phyloP scores from a whole-genome alignment of 1,140 invertebrate species.

The Drosophila gunungcola region DNA sequence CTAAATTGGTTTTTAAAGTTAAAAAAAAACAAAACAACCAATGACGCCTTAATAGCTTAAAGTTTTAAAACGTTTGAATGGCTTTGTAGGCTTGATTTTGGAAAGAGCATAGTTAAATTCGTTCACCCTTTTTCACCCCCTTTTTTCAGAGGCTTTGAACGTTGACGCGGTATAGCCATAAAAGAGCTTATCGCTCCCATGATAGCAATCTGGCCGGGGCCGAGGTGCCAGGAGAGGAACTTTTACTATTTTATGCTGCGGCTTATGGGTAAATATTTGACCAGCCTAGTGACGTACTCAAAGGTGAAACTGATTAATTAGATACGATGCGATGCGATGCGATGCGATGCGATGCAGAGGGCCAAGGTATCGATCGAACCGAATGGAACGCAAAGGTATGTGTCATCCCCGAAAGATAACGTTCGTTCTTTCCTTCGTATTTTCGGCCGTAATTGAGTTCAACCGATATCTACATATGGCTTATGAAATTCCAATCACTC shows the following conservation, averaged over 20 bases:
- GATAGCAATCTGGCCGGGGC: constrained; percentile 42
- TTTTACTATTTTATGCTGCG: constrained; percentile 44
- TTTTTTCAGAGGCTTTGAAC: constrained; percentile 8
- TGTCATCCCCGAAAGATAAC: constrained; percentile 38
- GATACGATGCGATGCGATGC: constrained; percentile 23
- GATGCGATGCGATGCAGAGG: too few relatives aligned
- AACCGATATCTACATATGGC: constrained; percentile 4
- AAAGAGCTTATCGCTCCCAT: constrained; percentile 58
- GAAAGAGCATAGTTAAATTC: constrained; percentile 14
- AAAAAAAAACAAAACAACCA: too few relatives aligned
- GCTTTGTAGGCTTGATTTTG: neutral
- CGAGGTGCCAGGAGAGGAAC: constrained; percentile 3
- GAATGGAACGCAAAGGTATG: constrained; percentile 5
- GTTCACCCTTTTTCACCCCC: neutral
- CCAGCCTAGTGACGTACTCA: constrained; percentile 35
- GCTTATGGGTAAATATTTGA: constrained; percentile 35
- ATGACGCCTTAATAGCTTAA: too few relatives aligned
- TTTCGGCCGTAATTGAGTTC: constrained; percentile 6
- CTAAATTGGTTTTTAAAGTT: too few relatives aligned
- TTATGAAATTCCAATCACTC: constrained; percentile 1
- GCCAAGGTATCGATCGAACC: constrained; percentile 38
- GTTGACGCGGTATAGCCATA: constrained; percentile 48
- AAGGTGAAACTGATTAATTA: constrained; percentile 47
- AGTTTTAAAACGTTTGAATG: neutral
- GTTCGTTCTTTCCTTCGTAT: neutral